Percentiles rank a stretch among this genome's conserved stretches.
phyloP scores from a whole-genome alignment of 2,797 vertebrate genomes.

The Xiphorhynchus erythropygius region DNA sequence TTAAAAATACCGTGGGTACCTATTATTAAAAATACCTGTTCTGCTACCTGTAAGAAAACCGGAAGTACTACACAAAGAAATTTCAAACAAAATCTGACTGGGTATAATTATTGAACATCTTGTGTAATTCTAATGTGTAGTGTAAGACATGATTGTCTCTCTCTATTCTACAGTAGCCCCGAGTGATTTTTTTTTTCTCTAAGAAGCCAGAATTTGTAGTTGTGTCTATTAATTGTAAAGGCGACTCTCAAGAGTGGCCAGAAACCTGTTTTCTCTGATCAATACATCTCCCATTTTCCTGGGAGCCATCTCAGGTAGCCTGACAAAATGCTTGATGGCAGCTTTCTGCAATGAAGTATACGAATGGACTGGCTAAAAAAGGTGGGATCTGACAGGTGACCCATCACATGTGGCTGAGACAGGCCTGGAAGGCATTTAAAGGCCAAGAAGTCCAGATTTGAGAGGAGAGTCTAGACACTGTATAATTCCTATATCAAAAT shows the following conservation, averaged over 20 bases:
- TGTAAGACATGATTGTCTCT: neutral
- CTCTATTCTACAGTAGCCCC: neutral
- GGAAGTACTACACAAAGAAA: neutral
- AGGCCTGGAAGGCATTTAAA: neutral
- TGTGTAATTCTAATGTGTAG: neutral
- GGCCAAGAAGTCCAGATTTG: neutral
- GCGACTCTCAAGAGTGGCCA: neutral
- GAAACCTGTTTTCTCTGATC: neutral
- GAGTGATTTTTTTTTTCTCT: neutral
- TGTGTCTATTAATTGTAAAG: neutral
- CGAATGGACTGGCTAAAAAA: neutral
- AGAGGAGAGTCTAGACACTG: neutral
- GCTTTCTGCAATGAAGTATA: neutral
- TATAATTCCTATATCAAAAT: neutral
- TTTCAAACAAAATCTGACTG: neutral
- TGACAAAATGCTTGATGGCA: neutral
- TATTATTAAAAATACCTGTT: neutral
- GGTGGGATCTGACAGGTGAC: neutral
- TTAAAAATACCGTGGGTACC: neutral
- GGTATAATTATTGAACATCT: accelerated
- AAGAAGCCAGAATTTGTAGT: neutral
- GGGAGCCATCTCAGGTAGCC: neutral
- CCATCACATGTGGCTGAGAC: neutral
- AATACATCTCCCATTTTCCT: neutral
- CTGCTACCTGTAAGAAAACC: neutral